Evolutionary conservation across 2,113 vertebrate genomes (phyloP).

Genomic region (Platichthys flesus): DNA sequence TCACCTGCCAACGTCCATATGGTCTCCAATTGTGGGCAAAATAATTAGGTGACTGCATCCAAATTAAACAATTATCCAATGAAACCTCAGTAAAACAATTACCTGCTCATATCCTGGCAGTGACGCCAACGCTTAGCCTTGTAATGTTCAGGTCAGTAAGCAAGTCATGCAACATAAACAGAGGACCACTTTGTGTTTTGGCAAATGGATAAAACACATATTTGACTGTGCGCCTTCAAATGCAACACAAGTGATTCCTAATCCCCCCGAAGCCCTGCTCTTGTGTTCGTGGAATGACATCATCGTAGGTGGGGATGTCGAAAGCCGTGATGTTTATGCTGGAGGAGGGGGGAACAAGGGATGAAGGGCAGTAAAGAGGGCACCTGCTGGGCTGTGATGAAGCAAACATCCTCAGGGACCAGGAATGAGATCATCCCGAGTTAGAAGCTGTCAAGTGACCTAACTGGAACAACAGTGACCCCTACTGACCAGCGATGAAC

Average conservation of each 20-base stretch:
- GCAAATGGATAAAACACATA: slow-evolving; percentile 1
- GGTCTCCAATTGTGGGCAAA: slow-evolving; percentile 53
- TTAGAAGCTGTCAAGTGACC: slow-evolving; percentile 14
- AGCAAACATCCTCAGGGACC: slow-evolving; percentile 50
- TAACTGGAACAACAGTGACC: slow-evolving; percentile 77
- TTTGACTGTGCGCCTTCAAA: background rate
- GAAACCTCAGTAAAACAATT: slow-evolving; percentile 59
- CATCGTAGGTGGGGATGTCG: slow-evolving; percentile 33
- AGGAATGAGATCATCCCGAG: slow-evolving; percentile 74
- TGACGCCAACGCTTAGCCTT: background rate
- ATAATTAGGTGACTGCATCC: slow-evolving; percentile 60
- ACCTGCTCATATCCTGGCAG: slow-evolving; percentile 34
- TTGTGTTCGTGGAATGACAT: slow-evolving; percentile 57
- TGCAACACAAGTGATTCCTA: slow-evolving; percentile 6
- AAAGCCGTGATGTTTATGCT: slow-evolving; percentile 56
- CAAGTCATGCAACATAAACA: background rate
- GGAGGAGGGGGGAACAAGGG: slow-evolving; percentile 53
- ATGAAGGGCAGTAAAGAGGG: slow-evolving; percentile 66
- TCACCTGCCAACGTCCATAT: slow-evolving; percentile 70
- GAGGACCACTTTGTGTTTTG: background rate
- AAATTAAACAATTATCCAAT: slow-evolving; percentile 70
- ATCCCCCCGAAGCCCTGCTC: background rate
- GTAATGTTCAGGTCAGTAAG: slow-evolving; percentile 2
- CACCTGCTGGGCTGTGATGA: slow-evolving; percentile 73
- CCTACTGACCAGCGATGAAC: slow-evolving; percentile 54